Evolutionary conservation across 2,888 invertebrate species (phyloP), one percentile per base, ranked within the genome.

Genomic region (Dexiosoma caninum): DNA sequence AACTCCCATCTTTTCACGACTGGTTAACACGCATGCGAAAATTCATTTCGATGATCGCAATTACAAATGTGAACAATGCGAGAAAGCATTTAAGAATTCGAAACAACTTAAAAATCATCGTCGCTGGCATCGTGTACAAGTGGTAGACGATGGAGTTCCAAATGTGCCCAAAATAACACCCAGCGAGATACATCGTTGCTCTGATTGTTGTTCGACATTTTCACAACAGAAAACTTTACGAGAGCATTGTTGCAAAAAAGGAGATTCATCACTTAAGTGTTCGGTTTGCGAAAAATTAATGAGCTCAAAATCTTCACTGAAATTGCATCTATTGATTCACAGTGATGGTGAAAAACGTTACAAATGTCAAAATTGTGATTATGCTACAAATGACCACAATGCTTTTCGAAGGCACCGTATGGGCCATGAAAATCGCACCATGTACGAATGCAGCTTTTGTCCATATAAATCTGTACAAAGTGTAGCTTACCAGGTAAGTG

Each of bases 401-500:
- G 94, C 96, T 0, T 91, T 96, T 83, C 91, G 96, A 23, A 92
- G 96, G 1, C 97, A 97, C 89, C 94, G 94, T 85, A 88, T 86
- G 85, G 91, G 93, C 10, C 96, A 97, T 88, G 93, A 94, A 6
- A 95, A 95, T 14, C 82, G 74, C 59, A 93, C 93, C 84, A 93
- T 93, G 0, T 97, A 97, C 89, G 93, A 93, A 83, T 97, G 97
- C 86, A 93, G 93, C 53, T 93, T 94, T 86, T 97, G 97, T 86
- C 92, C 94, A 0, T 96, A 96, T 89, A 93, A 93, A 10, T 94
- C 95, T 84, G 96, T 97, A 83, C 95, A 96, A 88, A 95, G 95
- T 70, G 94, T 94, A 6, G 92, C 94, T 0, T 95, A 95, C 88
- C 94, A 96, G 88, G 91, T 89, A 40, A 12, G 32, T 21, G n/a